Evolutionary conservation across 2,113 vertebrate species (phyloP).

Genomic region (Acanthochromis polyacanthus): DNA sequence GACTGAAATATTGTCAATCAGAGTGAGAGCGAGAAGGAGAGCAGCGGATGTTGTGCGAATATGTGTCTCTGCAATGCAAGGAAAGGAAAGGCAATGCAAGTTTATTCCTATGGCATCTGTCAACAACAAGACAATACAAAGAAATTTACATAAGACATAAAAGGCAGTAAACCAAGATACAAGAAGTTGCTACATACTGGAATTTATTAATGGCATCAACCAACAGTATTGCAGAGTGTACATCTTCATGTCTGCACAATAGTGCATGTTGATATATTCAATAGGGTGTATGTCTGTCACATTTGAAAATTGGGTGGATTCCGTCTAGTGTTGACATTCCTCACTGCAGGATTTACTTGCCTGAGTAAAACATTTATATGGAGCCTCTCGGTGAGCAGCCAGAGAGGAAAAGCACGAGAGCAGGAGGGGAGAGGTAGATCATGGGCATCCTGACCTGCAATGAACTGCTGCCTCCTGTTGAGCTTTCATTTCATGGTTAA

Average conservation of each 20-base stretch:
- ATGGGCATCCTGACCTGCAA: slow-evolving; percentile 13
- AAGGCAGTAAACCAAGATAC: slow-evolving; percentile 1
- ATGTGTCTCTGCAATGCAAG: slow-evolving; percentile 7
- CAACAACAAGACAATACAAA: not conserved
- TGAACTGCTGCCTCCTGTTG: slow-evolving; percentile 51
- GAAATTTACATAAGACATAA: not conserved
- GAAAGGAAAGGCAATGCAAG: not conserved
- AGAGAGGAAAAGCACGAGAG: slow-evolving; percentile 8
- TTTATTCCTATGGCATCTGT: slow-evolving; percentile 1
- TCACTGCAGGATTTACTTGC: slow-evolving; percentile 24
- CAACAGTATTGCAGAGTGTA: not conserved
- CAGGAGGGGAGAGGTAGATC: slow-evolving; percentile 8
- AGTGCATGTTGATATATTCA: slow-evolving; percentile 17
- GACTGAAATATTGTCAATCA: slow-evolving; percentile 51
- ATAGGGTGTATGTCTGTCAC: not conserved
- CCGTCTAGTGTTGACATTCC: not conserved
- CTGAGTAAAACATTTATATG: slow-evolving; percentile 50
- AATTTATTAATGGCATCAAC: not conserved
- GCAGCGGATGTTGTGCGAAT: not conserved
- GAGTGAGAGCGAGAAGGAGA: slow-evolving; percentile 13
- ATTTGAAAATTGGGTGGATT: slow-evolving; percentile 3
- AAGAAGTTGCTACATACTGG: not conserved
- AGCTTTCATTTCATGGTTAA: slow-evolving; percentile 74
- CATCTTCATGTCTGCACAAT: not conserved
- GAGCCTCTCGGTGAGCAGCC: slow-evolving; percentile 38